Percentiles rank a stretch among this genome's conserved stretches.
Conservation (phyloP, 37 sponge, comb jelly and placozoan species). For the Aplysina aerophoba region DNA sequence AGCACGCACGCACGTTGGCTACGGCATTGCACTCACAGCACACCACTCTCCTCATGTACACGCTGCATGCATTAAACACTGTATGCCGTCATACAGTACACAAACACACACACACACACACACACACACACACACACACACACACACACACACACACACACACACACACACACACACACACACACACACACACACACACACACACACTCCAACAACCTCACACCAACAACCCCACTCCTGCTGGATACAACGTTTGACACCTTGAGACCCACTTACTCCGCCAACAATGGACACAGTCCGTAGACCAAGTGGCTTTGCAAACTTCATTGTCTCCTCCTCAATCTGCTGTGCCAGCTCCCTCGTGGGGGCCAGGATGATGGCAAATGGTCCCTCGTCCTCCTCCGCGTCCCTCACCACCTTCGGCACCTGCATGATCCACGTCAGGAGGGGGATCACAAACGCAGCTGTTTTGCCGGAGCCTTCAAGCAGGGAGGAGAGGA, state of each 20-base stretch:
- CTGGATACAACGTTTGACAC: too few relatives aligned
- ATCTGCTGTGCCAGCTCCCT: conserved; percentile 98
- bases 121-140: too few relatives aligned
- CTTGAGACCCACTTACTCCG: conserved; percentile 54
- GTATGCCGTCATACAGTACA: neutral
- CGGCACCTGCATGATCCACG: conserved; percentile 93
- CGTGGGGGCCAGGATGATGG: conserved; percentile 97
- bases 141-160: neutral
- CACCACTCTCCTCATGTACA: neutral
- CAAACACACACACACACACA: neutral
- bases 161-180: neutral
- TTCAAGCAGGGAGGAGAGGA: conserved; percentile 16
- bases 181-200: conserved; percentile 5
- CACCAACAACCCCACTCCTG: neutral
- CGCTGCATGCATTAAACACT: neutral
- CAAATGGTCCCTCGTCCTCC: conserved; percentile 95
- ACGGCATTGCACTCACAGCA: neutral
- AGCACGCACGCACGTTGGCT: neutral
- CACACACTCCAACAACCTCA: neutral
- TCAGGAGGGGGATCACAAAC: conserved; percentile 94
- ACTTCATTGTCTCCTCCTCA: conserved; percentile 93
- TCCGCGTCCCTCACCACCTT: conserved; percentile 90
- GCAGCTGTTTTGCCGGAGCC: conserved; percentile 99
- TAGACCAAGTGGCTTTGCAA: conserved; percentile 88
- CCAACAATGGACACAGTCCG: conserved; percentile 93